Base-by-base conservation (phyloP, 1,140 invertebrate species). In the Brachionus rotundiformis region DNA sequence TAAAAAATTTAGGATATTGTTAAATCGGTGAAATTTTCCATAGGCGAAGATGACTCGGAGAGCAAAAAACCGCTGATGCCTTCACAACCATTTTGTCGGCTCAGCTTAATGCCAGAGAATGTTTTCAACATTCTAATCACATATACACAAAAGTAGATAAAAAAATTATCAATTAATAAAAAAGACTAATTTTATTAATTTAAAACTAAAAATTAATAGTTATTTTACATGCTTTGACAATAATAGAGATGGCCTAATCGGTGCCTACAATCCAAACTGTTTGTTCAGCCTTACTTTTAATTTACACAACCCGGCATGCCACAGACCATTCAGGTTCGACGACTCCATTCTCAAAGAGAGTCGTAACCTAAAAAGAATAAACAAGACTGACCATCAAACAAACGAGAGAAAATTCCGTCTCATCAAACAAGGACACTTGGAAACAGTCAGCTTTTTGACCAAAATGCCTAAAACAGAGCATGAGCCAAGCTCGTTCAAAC, bases 401-500 rank as follows among this genome's bases (percentile, higher is more conserved):
- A 79, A 19, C 16, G 76, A 79, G 27, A 79, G 29, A 79, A 54
- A 63, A 33, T 79, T 41, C 31, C 47, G 59, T 23, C 23, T 79
- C 13, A 54, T 79, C 19, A 36, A 59, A 13, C 3, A 33, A 29
- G 59, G 76, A 39, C 47, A 59, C 33, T 36, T 79, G 16, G 76
- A 79, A 54, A 63, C 27, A 19, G 33, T 59, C 36, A 59, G 13
- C 59, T 63, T 79, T 54, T 39, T 79, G 16, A 39, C 29, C n/a
- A 79, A 59, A 63, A 25, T 79, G 19, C 76, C 76, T 6, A 19
- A 11, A 59, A 79, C 76, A 10, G 76, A 79, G 27, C 76, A 79
- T n/a, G 47, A 59, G 13, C 76, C 76, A 8, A 79, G 29, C 19
- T 79, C 76, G 33, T 79, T 79, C 19, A 79, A 79, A 79, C 59